Evolutionary conservation across 64 coral and sea anemone genomes (phyloP).

Genomic region (Pocillopora verrucosa): DNA sequence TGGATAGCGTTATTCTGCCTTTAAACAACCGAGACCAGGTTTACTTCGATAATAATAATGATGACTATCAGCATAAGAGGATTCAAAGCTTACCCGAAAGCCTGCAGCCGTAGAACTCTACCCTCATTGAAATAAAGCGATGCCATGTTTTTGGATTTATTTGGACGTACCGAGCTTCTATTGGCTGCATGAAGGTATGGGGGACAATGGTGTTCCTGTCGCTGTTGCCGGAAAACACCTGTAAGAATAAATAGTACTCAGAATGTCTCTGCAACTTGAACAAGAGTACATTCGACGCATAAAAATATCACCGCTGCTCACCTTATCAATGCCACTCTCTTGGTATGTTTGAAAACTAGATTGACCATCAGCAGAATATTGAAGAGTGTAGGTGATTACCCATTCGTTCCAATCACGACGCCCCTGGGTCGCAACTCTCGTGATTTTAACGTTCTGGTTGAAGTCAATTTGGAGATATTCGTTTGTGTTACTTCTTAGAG

Average conservation of each 20-base stretch:
- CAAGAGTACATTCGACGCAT: not conserved
- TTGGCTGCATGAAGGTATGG: not conserved
- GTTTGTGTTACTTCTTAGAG: not conserved
- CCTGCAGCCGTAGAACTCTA: not conserved
- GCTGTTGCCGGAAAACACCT: not conserved
- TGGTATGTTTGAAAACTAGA: not conserved
- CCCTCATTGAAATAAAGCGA: not conserved
- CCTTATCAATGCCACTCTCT: not conserved
- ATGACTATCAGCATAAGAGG: not conserved
- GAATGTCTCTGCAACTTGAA: not conserved
- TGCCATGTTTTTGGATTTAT: not conserved
- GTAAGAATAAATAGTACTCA: not conserved
- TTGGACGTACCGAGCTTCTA: not conserved
- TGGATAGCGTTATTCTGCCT: no score
- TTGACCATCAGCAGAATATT: not conserved
- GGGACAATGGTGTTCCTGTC: not conserved
- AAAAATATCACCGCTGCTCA: no score
- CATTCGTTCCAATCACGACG: not conserved
- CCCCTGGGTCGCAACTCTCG: slow-evolving; percentile 16
- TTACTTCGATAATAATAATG: no score
- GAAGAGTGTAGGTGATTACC: not conserved
- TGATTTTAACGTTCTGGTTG: not conserved
- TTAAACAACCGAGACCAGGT: no score
- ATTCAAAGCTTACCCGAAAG: not conserved
- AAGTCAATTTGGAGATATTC: slow-evolving; percentile 41